Conservation (phyloP, 2,888 invertebrate species). For the Hymenopus coronatus region DNA sequence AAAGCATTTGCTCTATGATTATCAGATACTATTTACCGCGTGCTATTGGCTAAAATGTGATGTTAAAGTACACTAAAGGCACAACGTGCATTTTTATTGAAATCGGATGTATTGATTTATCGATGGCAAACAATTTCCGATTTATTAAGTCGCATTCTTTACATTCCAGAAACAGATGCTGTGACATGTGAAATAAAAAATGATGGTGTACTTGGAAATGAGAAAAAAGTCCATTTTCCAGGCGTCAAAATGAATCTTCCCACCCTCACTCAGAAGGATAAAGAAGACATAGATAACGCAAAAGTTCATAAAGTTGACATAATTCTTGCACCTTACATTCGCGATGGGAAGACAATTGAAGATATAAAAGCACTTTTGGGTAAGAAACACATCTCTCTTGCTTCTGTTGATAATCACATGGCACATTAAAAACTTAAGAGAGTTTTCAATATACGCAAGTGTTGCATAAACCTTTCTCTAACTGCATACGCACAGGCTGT, state of each 20-base stretch:
- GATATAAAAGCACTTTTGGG: constrained; percentile 82
- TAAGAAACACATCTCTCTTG: constrained; percentile 44
- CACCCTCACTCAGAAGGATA: constrained; percentile 96
- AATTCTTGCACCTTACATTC: constrained; percentile 96
- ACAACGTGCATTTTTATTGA: neutral
- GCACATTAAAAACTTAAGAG: too few species aligned
- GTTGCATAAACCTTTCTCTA: too few species aligned
- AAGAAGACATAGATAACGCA: constrained; percentile 82
- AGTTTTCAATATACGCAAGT: too few species aligned
- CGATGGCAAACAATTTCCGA: neutral
- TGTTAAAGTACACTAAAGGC: too few species aligned
- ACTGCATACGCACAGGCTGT: too few species aligned
- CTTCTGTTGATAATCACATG: too few species aligned
- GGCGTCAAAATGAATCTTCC: constrained; percentile 94
- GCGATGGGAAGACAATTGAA: constrained; percentile 81
- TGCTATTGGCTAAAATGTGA: too few species aligned
- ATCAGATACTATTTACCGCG: too few species aligned
- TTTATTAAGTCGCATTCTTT: neutral
- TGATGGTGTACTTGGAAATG: constrained; percentile 88
- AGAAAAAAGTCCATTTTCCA: constrained; percentile 95
- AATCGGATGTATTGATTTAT: neutral
- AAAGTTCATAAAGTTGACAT: constrained; percentile 91
- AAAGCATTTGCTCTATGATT: too few species aligned
- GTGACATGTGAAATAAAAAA: constrained; percentile 71
- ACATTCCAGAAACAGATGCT: neutral